Evolutionary conservation across 2,888 invertebrate species (phyloP).

Genomic region (Catocala fraxini): DNA sequence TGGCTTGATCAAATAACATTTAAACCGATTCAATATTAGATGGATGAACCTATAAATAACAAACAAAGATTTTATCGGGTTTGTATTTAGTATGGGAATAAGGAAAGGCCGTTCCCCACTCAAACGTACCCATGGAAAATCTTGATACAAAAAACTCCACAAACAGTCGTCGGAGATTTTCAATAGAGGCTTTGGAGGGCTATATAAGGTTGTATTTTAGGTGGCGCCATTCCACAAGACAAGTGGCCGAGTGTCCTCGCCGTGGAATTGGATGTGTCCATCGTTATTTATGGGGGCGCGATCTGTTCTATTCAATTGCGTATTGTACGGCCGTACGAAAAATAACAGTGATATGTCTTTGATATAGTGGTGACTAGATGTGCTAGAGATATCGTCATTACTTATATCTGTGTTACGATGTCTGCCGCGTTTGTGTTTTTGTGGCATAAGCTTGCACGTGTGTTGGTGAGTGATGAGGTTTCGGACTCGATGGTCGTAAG

Average conservation of each 20-base stretch:
- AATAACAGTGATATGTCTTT: slow-evolving; percentile 22
- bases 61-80: no score
- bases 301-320: slow-evolving; percentile 56
- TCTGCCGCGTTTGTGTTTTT: no score
- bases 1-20: no score
- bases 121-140: neutral
- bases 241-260: slow-evolving; percentile 53
- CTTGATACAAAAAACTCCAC: slow-evolving; percentile 13
- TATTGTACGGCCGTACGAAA: slow-evolving; percentile 37
- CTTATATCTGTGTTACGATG: no score
- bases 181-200: slow-evolving; percentile 40
- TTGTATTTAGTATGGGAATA: neutral
- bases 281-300: slow-evolving; percentile 61
- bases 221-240: slow-evolving; percentile 52
- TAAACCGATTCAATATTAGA: no score
- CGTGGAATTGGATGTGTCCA: slow-evolving; percentile 68
- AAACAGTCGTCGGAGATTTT: slow-evolving; percentile 26
- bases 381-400: no score
- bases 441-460: no score
- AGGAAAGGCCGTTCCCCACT: neutral
- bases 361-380: neutral
- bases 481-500: no score
- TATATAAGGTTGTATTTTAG: slow-evolving; percentile 51
- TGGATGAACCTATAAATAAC: no score
- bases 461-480: no score